Evolutionary conservation across 2,113 vertebrate species (phyloP), one percentile per base, ranked within the genome.

Genomic region (Cacatua alba): DNA sequence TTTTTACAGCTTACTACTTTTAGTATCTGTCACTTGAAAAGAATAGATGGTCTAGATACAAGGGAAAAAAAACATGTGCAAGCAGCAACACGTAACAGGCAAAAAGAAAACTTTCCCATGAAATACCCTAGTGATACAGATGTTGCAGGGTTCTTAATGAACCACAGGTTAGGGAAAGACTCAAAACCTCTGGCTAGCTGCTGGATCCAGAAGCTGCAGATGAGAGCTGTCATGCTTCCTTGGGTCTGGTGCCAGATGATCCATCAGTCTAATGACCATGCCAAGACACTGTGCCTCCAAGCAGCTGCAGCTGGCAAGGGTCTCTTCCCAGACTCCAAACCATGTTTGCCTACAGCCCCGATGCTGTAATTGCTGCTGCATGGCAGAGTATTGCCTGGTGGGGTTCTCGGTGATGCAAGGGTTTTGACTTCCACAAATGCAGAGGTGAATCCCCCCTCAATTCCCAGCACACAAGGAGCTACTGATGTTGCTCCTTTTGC

Each of bases 21-120:
- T 95, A 85, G 94, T 93, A 96, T 94, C 95, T 95, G 95, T 96
- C 96, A 91, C 92, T 97, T 96, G 86, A 95, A 96, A 96, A 95
- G 94, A 95, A 92, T 86, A 97, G 96, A 97, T 97, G 94, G 82
- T 94, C 71, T 90, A 96, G 95, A 94, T 95, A 96, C 44, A 95
- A 24, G 44, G 81, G 17, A 25, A 48, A 81, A 79, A 92, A 92
- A 67, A 9, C 51, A 10, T 3, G 16, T 69, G 78, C 97, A 96
- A 87, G 97, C 94, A 96, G 96, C 78, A 95, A 96, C 97, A 94
- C 4, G 97, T 67, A 97, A 90, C 78, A 62, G 82, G 23, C 68
- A 74, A 74, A 92, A 94, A 89, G 92, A 82, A 95, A 94, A 97
- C 82, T 97, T 97, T 97, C 97, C 96, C 97, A 97, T 96, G 94